A percentile compares a stretch with the other conserved stretches of the same genome.
These are phyloP conservation scores for Suillia variegata DNA, from an alignment of 2,888 invertebrate species.

Conservation along the genomic window DNA sequence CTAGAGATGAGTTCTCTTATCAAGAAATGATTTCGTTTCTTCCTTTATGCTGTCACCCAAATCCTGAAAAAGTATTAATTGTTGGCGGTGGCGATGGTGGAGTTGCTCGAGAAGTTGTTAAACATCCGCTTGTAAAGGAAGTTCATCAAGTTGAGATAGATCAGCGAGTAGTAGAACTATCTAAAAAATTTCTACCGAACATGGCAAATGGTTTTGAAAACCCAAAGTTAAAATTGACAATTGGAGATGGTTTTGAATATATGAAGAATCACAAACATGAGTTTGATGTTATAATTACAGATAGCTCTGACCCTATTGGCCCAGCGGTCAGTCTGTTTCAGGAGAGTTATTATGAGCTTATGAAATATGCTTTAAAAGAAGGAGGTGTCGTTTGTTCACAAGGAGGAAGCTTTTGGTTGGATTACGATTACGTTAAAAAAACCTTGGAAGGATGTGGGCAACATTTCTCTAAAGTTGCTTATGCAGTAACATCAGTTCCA, in stretches of 20 bases:
- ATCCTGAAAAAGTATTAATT: slow-evolving; percentile 89
- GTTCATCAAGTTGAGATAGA: slow-evolving; percentile 97
- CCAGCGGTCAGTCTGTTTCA: slow-evolving; percentile 69
- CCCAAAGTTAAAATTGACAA: slow-evolving; percentile 80
- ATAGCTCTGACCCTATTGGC: slow-evolving; percentile 96
- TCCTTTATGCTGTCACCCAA: slow-evolving; percentile 88
- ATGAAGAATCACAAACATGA: slow-evolving; percentile 82
- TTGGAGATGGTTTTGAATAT: slow-evolving; percentile 95
- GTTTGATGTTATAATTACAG: slow-evolving; percentile 98
- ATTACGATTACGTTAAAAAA: slow-evolving; percentile 76
- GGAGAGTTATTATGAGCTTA: slow-evolving; percentile 81
- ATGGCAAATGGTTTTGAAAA: slow-evolving; percentile 88
- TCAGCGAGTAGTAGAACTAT: slow-evolving; percentile 84
- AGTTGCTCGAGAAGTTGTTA: slow-evolving; percentile 91
- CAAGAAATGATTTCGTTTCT: slow-evolving; percentile 98
- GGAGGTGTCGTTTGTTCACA: slow-evolving; percentile 95
- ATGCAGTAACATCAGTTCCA: slow-evolving; percentile 85
- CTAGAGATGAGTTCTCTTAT: slow-evolving; percentile 95
- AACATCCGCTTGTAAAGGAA: slow-evolving; percentile 86
- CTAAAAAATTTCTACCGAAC: slow-evolving; percentile 85
- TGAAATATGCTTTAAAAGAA: slow-evolving; percentile 81
- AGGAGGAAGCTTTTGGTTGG: slow-evolving; percentile 81
- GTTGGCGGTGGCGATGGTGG: slow-evolving; percentile 99
- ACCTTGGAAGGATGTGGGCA: slow-evolving; percentile 77
- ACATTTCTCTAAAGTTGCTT: slow-evolving; percentile 79